Evolutionary conservation across 2,888 invertebrate genomes (phyloP).

Genomic region (Pemphredon lugubris): DNA sequence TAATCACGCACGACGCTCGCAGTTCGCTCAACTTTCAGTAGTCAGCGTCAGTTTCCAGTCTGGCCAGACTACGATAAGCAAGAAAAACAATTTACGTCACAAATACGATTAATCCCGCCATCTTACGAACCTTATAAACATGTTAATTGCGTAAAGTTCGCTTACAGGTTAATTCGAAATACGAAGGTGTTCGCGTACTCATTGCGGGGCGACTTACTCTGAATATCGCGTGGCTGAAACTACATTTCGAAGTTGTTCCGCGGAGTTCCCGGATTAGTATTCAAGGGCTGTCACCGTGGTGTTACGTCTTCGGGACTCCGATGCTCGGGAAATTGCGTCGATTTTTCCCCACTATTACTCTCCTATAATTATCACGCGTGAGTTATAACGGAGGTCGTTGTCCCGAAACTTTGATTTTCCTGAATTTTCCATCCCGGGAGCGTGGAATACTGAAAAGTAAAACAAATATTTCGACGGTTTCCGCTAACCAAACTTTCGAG

Average conservation of each 20-base stretch:
- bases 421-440: no score
- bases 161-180: constrained; percentile 21
- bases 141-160: constrained; percentile 21
- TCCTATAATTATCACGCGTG: not conserved
- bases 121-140: constrained; percentile 19
- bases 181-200: constrained; percentile 1
- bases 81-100: constrained; percentile 3
- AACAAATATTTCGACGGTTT: no score
- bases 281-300: constrained; percentile 10
- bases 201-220: constrained; percentile 5
- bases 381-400: no score
- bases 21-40: not conserved
- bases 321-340: not conserved
- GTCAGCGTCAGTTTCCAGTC: not conserved
- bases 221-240: constrained; percentile 33
- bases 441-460: no score
- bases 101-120: not conserved
- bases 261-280: constrained; percentile 31
- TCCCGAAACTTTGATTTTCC: no score
- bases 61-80: not conserved
- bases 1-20: no score
- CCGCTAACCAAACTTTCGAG: no score
- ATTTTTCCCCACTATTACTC: not conserved
- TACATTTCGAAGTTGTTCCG: constrained; percentile 30
- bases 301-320: not conserved